Conservation (phyloP, 2,797 vertebrate species). For the Chanos chanos region DNA sequence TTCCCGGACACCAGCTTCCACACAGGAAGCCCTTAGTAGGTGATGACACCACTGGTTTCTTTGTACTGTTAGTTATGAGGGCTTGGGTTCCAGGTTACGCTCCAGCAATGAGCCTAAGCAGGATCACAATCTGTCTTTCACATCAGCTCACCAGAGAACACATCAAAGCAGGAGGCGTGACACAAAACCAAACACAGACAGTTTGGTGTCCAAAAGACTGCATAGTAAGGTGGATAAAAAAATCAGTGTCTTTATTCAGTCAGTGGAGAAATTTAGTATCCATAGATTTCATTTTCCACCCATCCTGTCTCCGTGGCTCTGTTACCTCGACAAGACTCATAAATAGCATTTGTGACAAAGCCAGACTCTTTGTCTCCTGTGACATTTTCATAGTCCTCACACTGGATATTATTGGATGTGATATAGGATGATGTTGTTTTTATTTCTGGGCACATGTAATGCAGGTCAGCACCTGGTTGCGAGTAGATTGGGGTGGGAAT, state of each 20-base stretch:
- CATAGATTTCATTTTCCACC: slow-evolving; percentile 85
- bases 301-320: slow-evolving; percentile 71
- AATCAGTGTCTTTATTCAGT: neutral
- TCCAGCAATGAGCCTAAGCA: neutral
- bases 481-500: slow-evolving; percentile 75
- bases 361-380: slow-evolving; percentile 70
- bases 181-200: neutral
- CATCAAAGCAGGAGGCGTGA: slow-evolving; percentile 4
- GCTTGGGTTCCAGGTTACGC: neutral
- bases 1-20: slow-evolving; percentile 58
- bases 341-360: slow-evolving; percentile 94
- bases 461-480: slow-evolving; percentile 70
- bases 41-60: slow-evolving; percentile 41
- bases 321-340: slow-evolving; percentile 74
- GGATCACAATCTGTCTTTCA: neutral
- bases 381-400: slow-evolving; percentile 75
- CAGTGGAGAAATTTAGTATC: slow-evolving; percentile 49
- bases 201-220: neutral
- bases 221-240: neutral
- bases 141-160: slow-evolving; percentile 1
- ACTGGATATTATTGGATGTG: slow-evolving; percentile 49
- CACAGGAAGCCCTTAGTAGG: slow-evolving; percentile 59
- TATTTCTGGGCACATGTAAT: slow-evolving; percentile 68
- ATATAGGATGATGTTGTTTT: slow-evolving; percentile 69
- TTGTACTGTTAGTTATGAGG: slow-evolving; percentile 17